Conservation (phyloP, 2,888 invertebrate species). For the Empis stercorea region DNA sequence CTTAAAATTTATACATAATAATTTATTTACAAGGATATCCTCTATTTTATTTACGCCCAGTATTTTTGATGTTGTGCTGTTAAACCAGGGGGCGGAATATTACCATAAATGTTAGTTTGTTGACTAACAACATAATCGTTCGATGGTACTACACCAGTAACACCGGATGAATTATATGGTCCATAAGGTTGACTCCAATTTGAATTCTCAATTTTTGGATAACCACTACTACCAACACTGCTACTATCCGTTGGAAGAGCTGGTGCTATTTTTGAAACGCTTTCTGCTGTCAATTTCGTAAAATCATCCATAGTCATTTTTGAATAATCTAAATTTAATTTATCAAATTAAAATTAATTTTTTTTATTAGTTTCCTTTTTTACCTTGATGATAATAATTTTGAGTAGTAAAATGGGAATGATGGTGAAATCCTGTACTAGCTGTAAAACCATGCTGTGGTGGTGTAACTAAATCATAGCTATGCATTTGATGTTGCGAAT, state of each 20-base stretch:
- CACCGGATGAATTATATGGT: constrained; percentile 30
- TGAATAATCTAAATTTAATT: constrained; percentile 39
- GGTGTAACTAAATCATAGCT: constrained; percentile 31
- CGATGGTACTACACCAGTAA: constrained; percentile 26
- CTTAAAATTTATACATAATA: too few species aligned
- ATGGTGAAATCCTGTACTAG: constrained; percentile 27
- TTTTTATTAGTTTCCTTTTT: neutral
- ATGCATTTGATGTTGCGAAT: constrained; percentile 30
- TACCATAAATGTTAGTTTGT: neutral
- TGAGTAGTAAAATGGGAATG: constrained; percentile 33
- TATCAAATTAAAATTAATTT: neutral
- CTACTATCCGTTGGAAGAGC: constrained; percentile 26
- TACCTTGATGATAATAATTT: constrained; percentile 37
- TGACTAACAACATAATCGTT: constrained; percentile 16
- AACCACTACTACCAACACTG: constrained; percentile 10
- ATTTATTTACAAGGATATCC: too few species aligned
- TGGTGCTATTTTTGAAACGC: constrained; percentile 35
- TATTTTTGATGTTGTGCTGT: neutral
- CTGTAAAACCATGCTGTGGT: constrained; percentile 31
- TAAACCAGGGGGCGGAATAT: neutral
- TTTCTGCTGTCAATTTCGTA: constrained; percentile 37
- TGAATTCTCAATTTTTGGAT: constrained; percentile 30
- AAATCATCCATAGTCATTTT: constrained; percentile 39
- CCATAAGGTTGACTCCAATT: constrained; percentile 34
- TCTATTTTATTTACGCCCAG: neutral